Evolutionary conservation across 2,888 invertebrate genomes (phyloP).

Genomic region (Drosophila pegasa): DNA sequence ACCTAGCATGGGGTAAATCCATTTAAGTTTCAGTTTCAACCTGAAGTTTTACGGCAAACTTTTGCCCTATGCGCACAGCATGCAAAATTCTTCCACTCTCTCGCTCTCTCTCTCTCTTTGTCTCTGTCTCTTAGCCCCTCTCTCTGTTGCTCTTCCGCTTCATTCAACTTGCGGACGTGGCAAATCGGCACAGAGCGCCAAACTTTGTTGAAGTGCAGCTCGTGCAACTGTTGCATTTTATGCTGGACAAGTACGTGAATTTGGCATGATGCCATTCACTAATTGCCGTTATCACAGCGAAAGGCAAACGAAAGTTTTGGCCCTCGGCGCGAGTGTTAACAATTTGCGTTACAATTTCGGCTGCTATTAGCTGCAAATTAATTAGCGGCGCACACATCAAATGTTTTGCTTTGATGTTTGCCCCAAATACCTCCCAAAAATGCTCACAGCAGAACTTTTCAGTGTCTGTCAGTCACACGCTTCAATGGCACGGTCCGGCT

Average conservation of each 20-base stretch:
- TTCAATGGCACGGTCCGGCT: background rate
- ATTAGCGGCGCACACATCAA: slow-evolving; percentile 45
- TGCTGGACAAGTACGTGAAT: slow-evolving; percentile 17
- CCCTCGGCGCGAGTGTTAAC: background rate
- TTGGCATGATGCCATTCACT: slow-evolving; percentile 12
- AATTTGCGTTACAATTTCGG: slow-evolving; percentile 4
- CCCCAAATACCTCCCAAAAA: slow-evolving; percentile 13
- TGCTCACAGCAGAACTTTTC: slow-evolving; percentile 21
- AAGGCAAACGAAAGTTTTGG: background rate
- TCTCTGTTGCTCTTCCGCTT: background rate
- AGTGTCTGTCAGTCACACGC: slow-evolving; percentile 28
- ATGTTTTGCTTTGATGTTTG: slow-evolving; percentile 48
- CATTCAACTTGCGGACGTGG: slow-evolving; percentile 16
- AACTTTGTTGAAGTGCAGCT: slow-evolving; percentile 37
- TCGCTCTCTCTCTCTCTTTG: background rate
- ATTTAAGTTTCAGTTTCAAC: slow-evolving; percentile 37
- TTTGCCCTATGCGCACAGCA: slow-evolving; percentile 22
- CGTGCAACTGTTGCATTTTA: slow-evolving; percentile 13
- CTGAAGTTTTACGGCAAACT: slow-evolving; percentile 32
- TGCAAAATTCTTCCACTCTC: slow-evolving; percentile 1
- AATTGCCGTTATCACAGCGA: slow-evolving; percentile 47
- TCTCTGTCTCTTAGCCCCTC: background rate
- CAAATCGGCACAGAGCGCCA: slow-evolving; percentile 30
- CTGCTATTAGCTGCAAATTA: slow-evolving; percentile 49
- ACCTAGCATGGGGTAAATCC: slow-evolving; percentile 36